Evolutionary conservation across 2,797 vertebrate species (phyloP).

Genomic region (Rachycentron canadum): DNA sequence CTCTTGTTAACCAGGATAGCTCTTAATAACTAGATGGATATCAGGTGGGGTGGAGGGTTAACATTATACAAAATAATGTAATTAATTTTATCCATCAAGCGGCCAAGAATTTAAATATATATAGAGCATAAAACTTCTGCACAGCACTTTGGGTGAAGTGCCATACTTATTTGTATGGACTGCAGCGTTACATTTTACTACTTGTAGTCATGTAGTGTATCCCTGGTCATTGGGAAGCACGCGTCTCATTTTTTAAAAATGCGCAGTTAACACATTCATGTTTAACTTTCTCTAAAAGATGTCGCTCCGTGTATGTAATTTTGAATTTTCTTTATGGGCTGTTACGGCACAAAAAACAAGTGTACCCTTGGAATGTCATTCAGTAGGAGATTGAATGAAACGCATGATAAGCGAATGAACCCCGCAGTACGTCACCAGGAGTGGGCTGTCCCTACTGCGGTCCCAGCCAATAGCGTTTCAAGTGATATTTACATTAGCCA

Average conservation of each 20-base stretch:
- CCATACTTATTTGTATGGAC: neutral
- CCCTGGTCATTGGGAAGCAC: neutral
- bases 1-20: neutral
- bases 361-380: constrained; percentile 83
- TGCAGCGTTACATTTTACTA: neutral
- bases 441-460: neutral
- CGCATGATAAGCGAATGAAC: constrained; percentile 44
- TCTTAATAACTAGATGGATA: neutral
- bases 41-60: neutral
- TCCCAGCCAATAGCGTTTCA: constrained; percentile 65
- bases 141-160: neutral
- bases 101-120: too few relatives aligned
- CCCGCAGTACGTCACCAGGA: constrained; percentile 27
- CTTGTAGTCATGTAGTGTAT: neutral
- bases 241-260: neutral
- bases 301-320: accelerated
- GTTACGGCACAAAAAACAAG: neutral
- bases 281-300: neutral
- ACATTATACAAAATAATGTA: neutral
- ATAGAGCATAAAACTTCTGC: neutral
- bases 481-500: constrained; percentile 44
- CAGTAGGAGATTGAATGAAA: constrained; percentile 61
- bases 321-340: too few relatives aligned
- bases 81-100: too few relatives aligned
- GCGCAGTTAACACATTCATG: neutral